phyloP scores from a whole-genome alignment of 2,888 invertebrate species.

The Drosophila koepferae region DNA sequence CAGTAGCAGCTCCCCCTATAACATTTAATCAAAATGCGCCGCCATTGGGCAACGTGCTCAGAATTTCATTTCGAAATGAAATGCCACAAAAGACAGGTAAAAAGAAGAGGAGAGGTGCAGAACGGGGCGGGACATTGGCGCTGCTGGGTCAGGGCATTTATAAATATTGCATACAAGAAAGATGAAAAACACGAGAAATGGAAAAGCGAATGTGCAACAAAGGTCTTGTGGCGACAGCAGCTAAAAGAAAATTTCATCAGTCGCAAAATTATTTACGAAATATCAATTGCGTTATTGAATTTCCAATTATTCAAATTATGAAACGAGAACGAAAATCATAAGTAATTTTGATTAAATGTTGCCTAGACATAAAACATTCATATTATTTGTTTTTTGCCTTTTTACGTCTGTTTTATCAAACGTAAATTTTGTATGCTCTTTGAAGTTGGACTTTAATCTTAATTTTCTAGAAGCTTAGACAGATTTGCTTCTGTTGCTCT shows the following conservation, averaged over 20 bases:
- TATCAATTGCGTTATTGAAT: constrained; percentile 17
- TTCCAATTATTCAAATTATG: constrained; percentile 10
- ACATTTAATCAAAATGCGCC: constrained; percentile 36
- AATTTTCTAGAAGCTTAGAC: not conserved
- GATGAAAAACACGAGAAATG: constrained; percentile 34
- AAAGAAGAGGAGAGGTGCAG: not conserved
- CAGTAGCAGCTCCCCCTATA: constrained; percentile 32
- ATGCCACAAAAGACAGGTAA: constrained; percentile 33
- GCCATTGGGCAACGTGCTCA: constrained; percentile 66
- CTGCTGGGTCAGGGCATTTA: constrained; percentile 40
- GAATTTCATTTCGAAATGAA: constrained; percentile 76
- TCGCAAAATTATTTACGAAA: not conserved
- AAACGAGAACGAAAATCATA: not conserved
- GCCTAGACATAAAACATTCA: not conserved
- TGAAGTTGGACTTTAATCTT: constrained; percentile 1
- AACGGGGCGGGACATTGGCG: not conserved
- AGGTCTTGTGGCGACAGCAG: constrained; percentile 15
- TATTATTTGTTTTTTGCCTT: not conserved
- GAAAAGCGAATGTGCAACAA: constrained; percentile 30
- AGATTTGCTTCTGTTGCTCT: not conserved
- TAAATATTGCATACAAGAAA: constrained; percentile 66
- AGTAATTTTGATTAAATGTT: not conserved
- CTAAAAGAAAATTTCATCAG: constrained; percentile 10
- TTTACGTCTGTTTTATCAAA: not conserved
- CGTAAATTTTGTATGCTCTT: not conserved